Conservation (phyloP, 2,888 invertebrate genomes). For the Melieria crassipennis region DNA sequence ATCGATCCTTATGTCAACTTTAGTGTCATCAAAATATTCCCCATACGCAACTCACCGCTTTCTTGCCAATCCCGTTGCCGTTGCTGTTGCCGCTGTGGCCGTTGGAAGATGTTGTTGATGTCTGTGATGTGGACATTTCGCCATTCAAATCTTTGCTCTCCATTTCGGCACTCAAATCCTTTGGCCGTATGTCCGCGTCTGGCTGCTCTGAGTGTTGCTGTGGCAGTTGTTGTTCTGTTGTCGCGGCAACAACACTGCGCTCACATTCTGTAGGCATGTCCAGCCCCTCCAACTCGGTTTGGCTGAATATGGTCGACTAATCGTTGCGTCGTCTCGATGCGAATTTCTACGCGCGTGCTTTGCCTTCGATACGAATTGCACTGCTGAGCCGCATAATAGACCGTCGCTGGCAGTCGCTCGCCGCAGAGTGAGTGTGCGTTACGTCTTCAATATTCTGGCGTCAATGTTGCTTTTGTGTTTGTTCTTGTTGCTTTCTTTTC, state of each 20-base stretch:
- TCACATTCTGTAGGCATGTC: slow-evolving; percentile 50
- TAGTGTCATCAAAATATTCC: not conserved
- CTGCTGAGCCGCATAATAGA: no score
- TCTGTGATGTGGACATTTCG: slow-evolving; percentile 55
- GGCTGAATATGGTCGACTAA: slow-evolving; percentile 5
- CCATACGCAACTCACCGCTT: slow-evolving; percentile 52
- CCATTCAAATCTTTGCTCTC: slow-evolving; percentile 41
- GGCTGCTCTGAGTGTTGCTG: slow-evolving; percentile 20
- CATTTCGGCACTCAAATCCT: slow-evolving; percentile 32
- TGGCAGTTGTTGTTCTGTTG: slow-evolving; percentile 32
- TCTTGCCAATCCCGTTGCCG: slow-evolving; percentile 48
- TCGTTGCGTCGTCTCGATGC: no score
- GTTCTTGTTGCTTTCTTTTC: not conserved
- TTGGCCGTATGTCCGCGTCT: slow-evolving; percentile 25
- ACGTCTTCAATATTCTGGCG: not conserved
- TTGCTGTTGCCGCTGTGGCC: slow-evolving; percentile 45
- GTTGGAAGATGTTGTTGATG: slow-evolving; percentile 55
- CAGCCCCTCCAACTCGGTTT: slow-evolving; percentile 17
- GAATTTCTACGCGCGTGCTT: not conserved
- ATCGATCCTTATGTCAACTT: slow-evolving; percentile 30
- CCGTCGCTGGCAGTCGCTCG: no score
- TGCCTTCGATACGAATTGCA: not conserved
- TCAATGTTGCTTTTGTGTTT: not conserved
- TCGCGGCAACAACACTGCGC: slow-evolving; percentile 40
- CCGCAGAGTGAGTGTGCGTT: no score